Percentiles rank a stretch among this genome's conserved stretches.
Evolutionary conservation across 2,113 vertebrate genomes (phyloP).

Genomic region (Trematomus loennbergii): DNA sequence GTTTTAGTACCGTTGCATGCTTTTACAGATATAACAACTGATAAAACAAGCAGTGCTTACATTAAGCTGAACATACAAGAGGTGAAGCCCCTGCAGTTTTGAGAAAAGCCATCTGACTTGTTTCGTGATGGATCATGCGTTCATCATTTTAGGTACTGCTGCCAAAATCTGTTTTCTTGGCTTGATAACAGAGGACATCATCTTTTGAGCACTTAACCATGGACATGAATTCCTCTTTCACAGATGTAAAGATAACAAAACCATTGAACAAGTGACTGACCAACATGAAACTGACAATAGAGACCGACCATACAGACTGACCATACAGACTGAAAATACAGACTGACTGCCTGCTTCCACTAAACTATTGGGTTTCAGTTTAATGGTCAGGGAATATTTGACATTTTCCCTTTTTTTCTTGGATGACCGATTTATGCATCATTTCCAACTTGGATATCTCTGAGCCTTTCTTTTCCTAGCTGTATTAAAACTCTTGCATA

Average conservation of each 20-base stretch:
- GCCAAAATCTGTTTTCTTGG: slow-evolving; percentile 48
- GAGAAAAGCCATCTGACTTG: slow-evolving; percentile 27
- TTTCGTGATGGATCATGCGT: not conserved
- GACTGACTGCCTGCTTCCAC: slow-evolving; percentile 3
- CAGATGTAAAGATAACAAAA: slow-evolving; percentile 38
- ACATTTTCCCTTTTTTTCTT: not conserved
- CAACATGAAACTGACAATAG: slow-evolving; percentile 26
- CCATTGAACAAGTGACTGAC: slow-evolving; percentile 16
- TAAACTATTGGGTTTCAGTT: slow-evolving; percentile 42
- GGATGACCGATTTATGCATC: slow-evolving; percentile 26
- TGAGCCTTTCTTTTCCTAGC: not conserved
- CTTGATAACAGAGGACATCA: not conserved
- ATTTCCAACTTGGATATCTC: slow-evolving; percentile 26
- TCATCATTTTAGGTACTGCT: slow-evolving; percentile 5
- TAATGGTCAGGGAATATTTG: slow-evolving; percentile 23
- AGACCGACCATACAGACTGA: slow-evolving; percentile 8
- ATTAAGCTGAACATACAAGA: slow-evolving; percentile 11
- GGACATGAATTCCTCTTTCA: not conserved
- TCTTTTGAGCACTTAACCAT: slow-evolving; percentile 47
- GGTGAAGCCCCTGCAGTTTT: slow-evolving; percentile 1
- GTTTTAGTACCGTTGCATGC: slow-evolving; percentile 27
- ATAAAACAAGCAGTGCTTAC: slow-evolving; percentile 29
- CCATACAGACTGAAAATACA: not conserved
- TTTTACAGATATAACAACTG: slow-evolving; percentile 26
- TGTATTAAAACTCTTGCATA: not conserved